phyloP scores from a whole-genome alignment of 1,140 invertebrate genomes.

The Heliothis subflexa region DNA sequence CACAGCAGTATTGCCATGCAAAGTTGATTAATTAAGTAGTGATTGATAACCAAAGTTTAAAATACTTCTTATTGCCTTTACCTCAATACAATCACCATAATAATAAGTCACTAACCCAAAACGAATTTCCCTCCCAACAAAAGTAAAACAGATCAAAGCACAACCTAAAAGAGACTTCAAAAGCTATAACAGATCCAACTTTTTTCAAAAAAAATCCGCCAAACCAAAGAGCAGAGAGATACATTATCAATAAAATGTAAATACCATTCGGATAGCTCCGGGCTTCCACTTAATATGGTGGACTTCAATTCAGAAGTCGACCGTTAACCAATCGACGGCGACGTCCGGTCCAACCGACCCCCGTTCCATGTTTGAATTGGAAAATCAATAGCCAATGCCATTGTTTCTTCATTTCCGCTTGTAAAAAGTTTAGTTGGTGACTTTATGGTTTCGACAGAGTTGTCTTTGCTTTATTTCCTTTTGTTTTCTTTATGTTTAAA shows the following conservation, averaged over 20 bases:
- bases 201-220: neutral
- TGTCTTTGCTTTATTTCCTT: neutral
- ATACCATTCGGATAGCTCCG: conserved; percentile 8
- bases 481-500: neutral
- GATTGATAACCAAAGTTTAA: no score
- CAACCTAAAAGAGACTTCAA: neutral
- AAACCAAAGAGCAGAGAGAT: neutral
- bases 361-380: conserved; percentile 21
- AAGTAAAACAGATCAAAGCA: no score
- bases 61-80: no score
- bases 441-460: neutral
- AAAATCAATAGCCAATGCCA: conserved; percentile 22
- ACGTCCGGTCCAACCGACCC: conserved; percentile 7
- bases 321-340: conserved; percentile 15
- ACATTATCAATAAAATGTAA: conserved; percentile 26
- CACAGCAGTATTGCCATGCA: no score
- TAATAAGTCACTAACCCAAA: no score
- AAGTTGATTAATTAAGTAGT: no score
- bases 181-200: neutral
- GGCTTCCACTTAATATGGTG: conserved; percentile 1
- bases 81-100: no score
- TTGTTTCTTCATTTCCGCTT: conserved; percentile 24
- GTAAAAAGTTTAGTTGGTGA: neutral
- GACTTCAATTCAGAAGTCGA: conserved; percentile 13
- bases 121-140: no score